These are phyloP conservation scores for Dendroctonus valens DNA, from an alignment of 1,140 invertebrate species.

Conservation along the genomic window DNA sequence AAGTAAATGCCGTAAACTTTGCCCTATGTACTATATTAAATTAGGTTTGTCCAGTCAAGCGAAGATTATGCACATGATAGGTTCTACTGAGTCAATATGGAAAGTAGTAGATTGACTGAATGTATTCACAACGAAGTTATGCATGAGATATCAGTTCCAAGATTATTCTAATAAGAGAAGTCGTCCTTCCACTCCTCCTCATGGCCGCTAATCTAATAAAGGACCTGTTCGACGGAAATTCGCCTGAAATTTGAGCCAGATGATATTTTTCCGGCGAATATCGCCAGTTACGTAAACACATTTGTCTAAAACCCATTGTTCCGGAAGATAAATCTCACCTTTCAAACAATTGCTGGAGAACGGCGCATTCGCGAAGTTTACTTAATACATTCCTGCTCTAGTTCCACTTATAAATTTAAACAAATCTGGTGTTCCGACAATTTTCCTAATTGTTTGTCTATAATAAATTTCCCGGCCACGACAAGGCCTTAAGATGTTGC, in stretches of 20 bases:
- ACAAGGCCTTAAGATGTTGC: conserved; percentile 12
- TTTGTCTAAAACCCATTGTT: conserved; percentile 16
- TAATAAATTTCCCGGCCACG: conserved; percentile 14
- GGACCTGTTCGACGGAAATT: too few relatives aligned
- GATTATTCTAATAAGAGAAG: too few relatives aligned
- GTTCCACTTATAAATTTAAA: conserved; percentile 24
- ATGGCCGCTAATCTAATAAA: too few relatives aligned
- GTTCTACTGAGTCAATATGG: too few relatives aligned
- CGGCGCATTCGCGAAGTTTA: conserved; percentile 8
- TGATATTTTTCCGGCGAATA: neutral
- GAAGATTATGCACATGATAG: too few relatives aligned
- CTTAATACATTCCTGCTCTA: conserved; percentile 17
- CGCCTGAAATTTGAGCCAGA: too few relatives aligned
- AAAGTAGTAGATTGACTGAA: too few relatives aligned
- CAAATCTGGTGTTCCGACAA: conserved; percentile 16
- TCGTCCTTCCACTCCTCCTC: too few relatives aligned
- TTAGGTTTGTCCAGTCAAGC: neutral
- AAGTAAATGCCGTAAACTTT: conserved; percentile 1
- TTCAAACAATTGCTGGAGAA: conserved; percentile 13
- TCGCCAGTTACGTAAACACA: conserved; percentile 1
- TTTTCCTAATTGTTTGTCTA: conserved; percentile 24
- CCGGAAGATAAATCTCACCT: conserved; percentile 11
- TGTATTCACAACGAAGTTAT: too few relatives aligned
- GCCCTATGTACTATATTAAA: conserved; percentile 2
- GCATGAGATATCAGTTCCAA: too few relatives aligned